Evolutionary conservation across 1,140 invertebrate genomes (phyloP).

Genomic region (Berghia stephanieae): DNA sequence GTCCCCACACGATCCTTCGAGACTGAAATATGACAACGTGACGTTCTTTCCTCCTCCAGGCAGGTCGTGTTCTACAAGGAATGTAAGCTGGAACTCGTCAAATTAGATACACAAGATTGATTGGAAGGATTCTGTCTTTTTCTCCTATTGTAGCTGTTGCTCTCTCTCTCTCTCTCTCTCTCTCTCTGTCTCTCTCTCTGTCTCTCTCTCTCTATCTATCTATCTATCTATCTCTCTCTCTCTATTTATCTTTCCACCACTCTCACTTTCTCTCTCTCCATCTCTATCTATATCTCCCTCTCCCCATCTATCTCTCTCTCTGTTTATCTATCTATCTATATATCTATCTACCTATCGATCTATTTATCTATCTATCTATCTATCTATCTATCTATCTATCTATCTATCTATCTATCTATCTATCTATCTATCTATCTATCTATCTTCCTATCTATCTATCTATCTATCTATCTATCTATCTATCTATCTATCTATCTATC

Average conservation of each 20-base stretch:
- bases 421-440: neutral
- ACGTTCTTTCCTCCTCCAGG: neutral
- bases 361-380: neutral
- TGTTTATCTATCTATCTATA: neutral
- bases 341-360: neutral
- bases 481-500: slow-evolving; percentile 6
- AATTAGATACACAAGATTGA: no score
- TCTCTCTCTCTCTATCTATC: neutral
- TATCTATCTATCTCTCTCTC: neutral
- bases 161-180: neutral
- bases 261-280: neutral
- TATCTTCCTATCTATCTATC: neutral
- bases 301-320: neutral
- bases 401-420: neutral
- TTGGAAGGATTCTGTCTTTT: no score
- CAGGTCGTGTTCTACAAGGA: no score
- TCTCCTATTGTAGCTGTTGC: neutral
- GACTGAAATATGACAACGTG: no score
- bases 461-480: neutral
- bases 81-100: no score
- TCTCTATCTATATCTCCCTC: neutral
- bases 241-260: neutral
- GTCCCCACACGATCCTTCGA: no score
- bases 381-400: neutral
- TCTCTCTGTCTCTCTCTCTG: neutral